Evolutionary conservation across 2,113 vertebrate genomes (phyloP).

Genomic region (human): DNA sequence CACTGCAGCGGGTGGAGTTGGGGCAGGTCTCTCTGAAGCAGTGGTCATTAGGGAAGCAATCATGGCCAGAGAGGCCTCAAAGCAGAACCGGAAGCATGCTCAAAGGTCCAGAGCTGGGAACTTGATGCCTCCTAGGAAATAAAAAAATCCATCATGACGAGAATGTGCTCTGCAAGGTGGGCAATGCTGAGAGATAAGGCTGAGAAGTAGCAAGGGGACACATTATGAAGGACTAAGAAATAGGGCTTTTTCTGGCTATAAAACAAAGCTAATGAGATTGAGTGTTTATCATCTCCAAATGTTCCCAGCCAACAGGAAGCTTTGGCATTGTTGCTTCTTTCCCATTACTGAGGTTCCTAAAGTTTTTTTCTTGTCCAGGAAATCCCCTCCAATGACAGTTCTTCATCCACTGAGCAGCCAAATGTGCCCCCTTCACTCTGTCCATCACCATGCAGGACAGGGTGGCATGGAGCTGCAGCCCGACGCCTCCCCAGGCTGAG

Average conservation of each 20-base stretch:
- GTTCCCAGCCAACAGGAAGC: background rate
- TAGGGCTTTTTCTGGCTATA: background rate
- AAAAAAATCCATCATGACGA: background rate
- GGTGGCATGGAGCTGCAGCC: background rate
- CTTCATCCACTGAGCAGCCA: background rate
- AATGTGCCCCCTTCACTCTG: background rate
- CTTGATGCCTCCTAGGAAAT: background rate
- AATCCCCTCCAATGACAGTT: slow-evolving; percentile 34
- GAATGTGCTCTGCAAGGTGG: background rate
- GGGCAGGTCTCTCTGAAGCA: background rate
- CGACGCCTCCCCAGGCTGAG: background rate
- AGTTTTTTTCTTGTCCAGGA: background rate
- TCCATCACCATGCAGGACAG: background rate
- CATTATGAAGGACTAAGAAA: background rate
- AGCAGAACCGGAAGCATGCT: background rate
- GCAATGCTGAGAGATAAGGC: background rate
- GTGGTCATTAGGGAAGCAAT: background rate
- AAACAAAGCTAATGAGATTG: background rate
- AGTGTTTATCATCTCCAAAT: background rate
- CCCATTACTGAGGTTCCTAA: background rate
- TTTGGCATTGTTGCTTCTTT: background rate
- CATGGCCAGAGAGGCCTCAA: background rate
- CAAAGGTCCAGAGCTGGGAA: background rate
- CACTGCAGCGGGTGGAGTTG: background rate
- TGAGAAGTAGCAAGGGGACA: background rate